Evolutionary conservation across 2,888 invertebrate genomes (phyloP), one percentile per base, ranked within the genome.

Genomic region (Callimorpha dominula): DNA sequence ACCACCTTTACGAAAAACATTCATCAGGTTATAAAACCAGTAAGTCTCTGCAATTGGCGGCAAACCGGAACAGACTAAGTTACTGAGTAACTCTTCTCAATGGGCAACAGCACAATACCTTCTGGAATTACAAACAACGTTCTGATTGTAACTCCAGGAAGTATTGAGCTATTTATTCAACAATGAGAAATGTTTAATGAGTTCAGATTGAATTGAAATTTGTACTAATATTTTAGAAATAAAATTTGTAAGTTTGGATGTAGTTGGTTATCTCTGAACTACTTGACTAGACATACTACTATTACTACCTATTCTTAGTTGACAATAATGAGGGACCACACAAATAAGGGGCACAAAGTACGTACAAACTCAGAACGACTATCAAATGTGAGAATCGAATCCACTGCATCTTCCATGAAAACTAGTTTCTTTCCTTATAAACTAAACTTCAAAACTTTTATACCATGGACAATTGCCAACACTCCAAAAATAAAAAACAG

Each of bases 11-110:
- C 67, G 65, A 43, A 64, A 70, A 80, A 78, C 76, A 78, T 79
- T 82, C 76, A 60, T 69, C 76, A 80, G 78, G 80, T 78, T 76
- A 76, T 84, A 85, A 84, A 85, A 75, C 77, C 71, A 74, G 77
- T 78, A 67, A 69, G 70, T 79, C 77, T 54, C 72, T 64, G 70
- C 72, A 75, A 79, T 79, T 78, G 72, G 43, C 67, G 66, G 72
- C 54, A 72, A 64, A 43, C 75, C 71, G 75, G 78, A 83, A 83
- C 77, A 14, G 68, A 75, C 65, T 74, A 78, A 78, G 78, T 86
- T 60, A 79, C 68, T 65, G 7, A 65, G 50, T 71, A 68, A 85
- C 84, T 79, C 78, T 78, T 77, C 74, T 78, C 76, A 82, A 81
- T 76, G 74, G 78, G 54, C 79, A 78, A 78, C 78, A 74, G 76